Evolutionary conservation across 2,888 invertebrate species (phyloP).

Genomic region (Hypena proboscidalis): DNA sequence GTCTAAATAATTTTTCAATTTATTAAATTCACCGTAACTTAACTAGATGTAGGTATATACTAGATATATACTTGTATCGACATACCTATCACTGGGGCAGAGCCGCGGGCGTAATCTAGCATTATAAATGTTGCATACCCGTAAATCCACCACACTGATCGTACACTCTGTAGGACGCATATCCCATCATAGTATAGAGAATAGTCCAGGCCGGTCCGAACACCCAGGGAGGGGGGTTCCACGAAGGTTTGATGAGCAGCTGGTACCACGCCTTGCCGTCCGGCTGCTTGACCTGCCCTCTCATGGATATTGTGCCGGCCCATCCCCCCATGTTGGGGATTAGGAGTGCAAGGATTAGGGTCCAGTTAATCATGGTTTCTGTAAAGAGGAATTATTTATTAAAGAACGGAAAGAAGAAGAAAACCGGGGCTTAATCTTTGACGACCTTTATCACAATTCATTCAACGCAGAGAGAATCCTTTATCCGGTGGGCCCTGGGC

Average conservation of each 20-base stretch:
- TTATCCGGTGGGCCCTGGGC: too few species aligned
- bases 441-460: too few species aligned
- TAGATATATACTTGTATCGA: too few species aligned
- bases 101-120: too few species aligned
- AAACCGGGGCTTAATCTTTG: too few species aligned
- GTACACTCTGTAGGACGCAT: slow-evolving; percentile 93
- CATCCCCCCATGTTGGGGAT: slow-evolving; percentile 47
- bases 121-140: slow-evolving; percentile 76
- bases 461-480: too few species aligned
- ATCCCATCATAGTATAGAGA: slow-evolving; percentile 92
- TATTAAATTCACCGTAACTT: too few species aligned
- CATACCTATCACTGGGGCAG: too few species aligned
- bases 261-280: slow-evolving; percentile 63
- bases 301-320: slow-evolving; percentile 86
- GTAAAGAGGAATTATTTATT: too few species aligned
- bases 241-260: slow-evolving; percentile 81
- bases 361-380: not conserved
- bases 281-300: slow-evolving; percentile 83
- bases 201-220: slow-evolving; percentile 93
- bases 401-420: too few species aligned
- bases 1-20: too few species aligned
- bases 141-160: slow-evolving; percentile 90
- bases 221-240: slow-evolving; percentile 90
- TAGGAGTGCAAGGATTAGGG: not conserved
- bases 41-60: too few species aligned